Evolutionary conservation across 2,888 invertebrate species (phyloP).

Genomic region (Drosophila kokeensis): DNA sequence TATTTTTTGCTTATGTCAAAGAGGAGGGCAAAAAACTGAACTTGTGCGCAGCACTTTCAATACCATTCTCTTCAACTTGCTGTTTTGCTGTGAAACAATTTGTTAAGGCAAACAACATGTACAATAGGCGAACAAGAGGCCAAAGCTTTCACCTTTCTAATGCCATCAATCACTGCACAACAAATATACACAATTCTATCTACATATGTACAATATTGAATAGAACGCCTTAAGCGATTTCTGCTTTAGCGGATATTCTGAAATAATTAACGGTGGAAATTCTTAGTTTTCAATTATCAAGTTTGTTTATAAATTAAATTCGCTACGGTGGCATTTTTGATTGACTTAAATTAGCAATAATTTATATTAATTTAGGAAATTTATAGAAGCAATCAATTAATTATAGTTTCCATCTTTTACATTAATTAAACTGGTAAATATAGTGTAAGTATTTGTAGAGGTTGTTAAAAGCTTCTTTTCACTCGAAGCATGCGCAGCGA

Average conservation of each 20-base stretch:
- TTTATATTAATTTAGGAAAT: not conserved
- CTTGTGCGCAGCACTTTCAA: conserved; percentile 1
- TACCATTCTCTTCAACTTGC: conserved; percentile 8
- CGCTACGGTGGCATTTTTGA: not conserved
- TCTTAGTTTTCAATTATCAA: not conserved
- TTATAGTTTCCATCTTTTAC: not conserved
- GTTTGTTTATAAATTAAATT: not conserved
- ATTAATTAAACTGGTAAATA: not conserved
- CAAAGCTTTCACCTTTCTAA: conserved; percentile 59
- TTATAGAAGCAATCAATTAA: not conserved
- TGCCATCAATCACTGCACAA: conserved; percentile 45
- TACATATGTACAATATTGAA: not conserved
- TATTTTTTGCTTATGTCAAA: not conserved
- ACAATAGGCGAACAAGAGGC: conserved; percentile 20
- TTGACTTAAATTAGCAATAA: not conserved
- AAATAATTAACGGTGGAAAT: not conserved
- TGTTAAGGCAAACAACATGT: conserved; percentile 14
- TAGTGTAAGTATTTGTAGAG: not conserved
- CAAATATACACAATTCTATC: not conserved
- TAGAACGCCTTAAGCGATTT: not conserved
- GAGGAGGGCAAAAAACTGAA: not conserved
- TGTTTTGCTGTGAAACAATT: conserved; percentile 16
- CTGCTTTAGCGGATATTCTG: not conserved
- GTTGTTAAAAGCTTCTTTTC: not conserved
- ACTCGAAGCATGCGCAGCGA: not conserved